Evolutionary conservation across 2,797 vertebrate genomes (phyloP), one percentile per base, ranked within the genome.

Genomic region (Tympanoctomys barrerae): DNA sequence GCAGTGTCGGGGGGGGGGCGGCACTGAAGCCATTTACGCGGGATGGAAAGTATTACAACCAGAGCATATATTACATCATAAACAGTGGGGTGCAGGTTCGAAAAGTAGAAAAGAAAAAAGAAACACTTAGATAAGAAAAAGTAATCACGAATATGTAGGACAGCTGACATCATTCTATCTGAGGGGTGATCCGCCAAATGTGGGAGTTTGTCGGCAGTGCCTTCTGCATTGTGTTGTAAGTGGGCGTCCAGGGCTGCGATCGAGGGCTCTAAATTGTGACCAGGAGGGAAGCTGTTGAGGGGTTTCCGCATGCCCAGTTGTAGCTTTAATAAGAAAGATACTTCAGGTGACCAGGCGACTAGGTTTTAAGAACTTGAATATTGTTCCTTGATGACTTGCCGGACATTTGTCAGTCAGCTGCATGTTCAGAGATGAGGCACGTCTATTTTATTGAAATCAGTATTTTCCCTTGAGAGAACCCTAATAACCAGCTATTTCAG

Each of bases 401-500:
- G 85, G 70, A 96, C 88, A 52, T 73, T 73, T 9, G 81, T 78
- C 52, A 79, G 7, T 70, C 64, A 95, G 89, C 68, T 57, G 22
- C 28, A 61, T 62, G 10, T 84, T 84, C 4, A 80, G 36, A 7
- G 21, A 90, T 70, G 33, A 14, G 22, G 89, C 18, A 7, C 85
- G 66, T 95, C 73, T 79, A 49, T 88, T 93, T 95, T 75, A 21
- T 85, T 89, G 22, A 87, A 82, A 18, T 92, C 78, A 93, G 2
- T 8, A 70, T 70, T 93, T 94, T 91, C 26, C 62, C 79, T 96
- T 84, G 26, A 88, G n/a, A 39, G 7, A 24, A 33, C 54, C 10
- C 18, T 39, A 85, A 64, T 70, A 88, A 73, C 24, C 73, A 8
- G 13, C 21, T 91, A 24, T 73, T 88, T 66, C n/a, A 59, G 94